Base-by-base conservation (phyloP, 37 sponge, comb jelly and placozoan genomes). In the Theonella swinhoei region DNA sequence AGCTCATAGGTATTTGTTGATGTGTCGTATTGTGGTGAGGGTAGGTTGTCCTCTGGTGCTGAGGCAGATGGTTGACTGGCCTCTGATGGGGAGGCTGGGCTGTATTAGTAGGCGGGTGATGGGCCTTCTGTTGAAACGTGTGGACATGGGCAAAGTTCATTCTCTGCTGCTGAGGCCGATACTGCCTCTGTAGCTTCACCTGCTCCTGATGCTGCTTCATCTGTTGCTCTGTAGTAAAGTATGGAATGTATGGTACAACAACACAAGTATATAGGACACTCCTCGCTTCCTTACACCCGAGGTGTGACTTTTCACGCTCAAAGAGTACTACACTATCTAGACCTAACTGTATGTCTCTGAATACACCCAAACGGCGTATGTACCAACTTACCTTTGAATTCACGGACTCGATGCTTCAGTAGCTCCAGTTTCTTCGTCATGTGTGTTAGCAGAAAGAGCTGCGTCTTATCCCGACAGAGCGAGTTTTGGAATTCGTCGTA, bases 401-500 rank as follows among this genome's bases (percentile, higher is more conserved):
- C 80, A 67, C 28, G 25, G 11, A 79, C 80, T 65, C 33, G 62
- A 17, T 63, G 61, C 42, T 64, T 75, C 60, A 83, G 63, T 3
- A 74, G 2, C 72, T 80, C 89, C 39, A 88, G 62, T 9, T 42
- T 83, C 35, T 78, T 40, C 63, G 68, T 85, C 74, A 93, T 76
- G 4, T 41, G 58, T 32, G 88, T 80, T 24, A 88, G 69, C 24
- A 93, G 41, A 62, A 81, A 85, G 29, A 81, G 7, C 62, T 93
- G 93, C 7, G 93, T 89, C 43, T 60, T 60, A 64, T 88, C 89
- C 28, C 75, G 34, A 28, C 68, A 32, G 35, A 93, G 71, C 17
- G 87, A 85, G 24, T 61, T 17, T 37, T 89, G 88, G 73, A 93
- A 80, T 24, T 68, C 69, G 39, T 88, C 86, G 64, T 88, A 93